Base-by-base conservation (phyloP, 2,888 invertebrate species). In the Nomada fabriciana region DNA sequence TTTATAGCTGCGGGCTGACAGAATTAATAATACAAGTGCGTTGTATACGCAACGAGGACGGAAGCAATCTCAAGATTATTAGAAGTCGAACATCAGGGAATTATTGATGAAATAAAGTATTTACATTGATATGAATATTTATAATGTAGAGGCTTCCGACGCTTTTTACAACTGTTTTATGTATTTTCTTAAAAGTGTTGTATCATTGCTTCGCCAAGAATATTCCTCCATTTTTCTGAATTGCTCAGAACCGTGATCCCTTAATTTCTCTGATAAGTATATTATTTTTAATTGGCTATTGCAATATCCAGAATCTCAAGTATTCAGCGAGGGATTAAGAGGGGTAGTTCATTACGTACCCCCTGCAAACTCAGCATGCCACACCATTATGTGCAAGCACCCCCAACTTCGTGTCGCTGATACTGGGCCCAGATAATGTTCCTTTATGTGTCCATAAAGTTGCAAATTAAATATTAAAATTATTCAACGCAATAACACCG, bases 311-410 rank as follows among this genome's bases (percentile, higher is more conserved):
- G 70, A 52, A 71, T 61, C 20, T 50, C 47, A 61, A 15, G 23
- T 59, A 71, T 23, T 57, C 68, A 15, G 20, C 68, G 68, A 25
- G 68, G 57, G 25, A 57, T 69, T 69, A 57, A 69, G 57, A 57
- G 68, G 68, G 68, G 57, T 43, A 57, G 68, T 69, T 69, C 68
- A 69, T 69, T 69, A 69, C 68, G 57, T 57, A 57, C 25, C 68
- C 68, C 68, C 57, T 42, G 68, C 57, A 25, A 69, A 57, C 57
- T 57, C 57, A 11, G 57, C 68, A 69, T 69, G 57, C 68, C 68
- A n/a, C 36, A 11, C 23, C 68, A 57, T 69, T 43, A 69, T 57
- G 2, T 69, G 43, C 42, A 57, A 36, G n/a, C 57, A 69, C 68
- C 57, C 57, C 43, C 23, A 10, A 43, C 25, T 69, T 57, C 13